phyloP scores from a whole-genome alignment of 2,113 vertebrate species.

The Gobio gobio region DNA sequence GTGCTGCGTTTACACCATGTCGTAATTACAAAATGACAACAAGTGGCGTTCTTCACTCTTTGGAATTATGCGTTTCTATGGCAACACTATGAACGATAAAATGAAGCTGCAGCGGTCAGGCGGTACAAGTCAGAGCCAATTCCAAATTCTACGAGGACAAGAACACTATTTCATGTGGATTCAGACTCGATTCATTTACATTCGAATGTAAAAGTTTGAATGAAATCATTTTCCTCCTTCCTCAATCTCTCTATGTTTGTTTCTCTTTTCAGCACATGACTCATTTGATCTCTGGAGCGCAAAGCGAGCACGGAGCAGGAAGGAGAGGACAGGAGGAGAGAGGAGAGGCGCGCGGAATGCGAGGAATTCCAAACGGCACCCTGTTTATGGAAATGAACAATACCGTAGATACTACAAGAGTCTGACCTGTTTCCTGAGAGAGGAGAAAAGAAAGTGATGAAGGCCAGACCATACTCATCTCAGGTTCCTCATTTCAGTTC shows the following conservation, averaged over 20 bases:
- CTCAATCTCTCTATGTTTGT: background rate
- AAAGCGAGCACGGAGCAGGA: conserved; percentile 70
- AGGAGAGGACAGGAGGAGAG: conserved; percentile 61
- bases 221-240: background rate
- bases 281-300: conserved; percentile 42
- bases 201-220: background rate
- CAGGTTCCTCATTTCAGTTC: background rate
- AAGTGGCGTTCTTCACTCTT: no score
- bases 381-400: conserved; percentile 76
- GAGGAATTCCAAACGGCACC: conserved; percentile 67
- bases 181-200: background rate
- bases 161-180: background rate
- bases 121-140: no score
- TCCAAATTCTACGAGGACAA: no score
- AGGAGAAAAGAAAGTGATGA: conserved; percentile 61
- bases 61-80: no score
- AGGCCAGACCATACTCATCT: conserved; percentile 17
- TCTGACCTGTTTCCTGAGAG: conserved; percentile 68
- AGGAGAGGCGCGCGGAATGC: conserved; percentile 64
- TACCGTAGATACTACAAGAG: conserved; percentile 55
- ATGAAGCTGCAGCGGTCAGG: no score
- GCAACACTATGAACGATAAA: no score
- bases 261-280: conserved; percentile 11
- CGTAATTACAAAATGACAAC: no score
- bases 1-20: no score